Percentiles rank a stretch among this genome's conserved stretches.
These are phyloP conservation scores for Aegithalos caudatus DNA, from an alignment of 2,113 vertebrate species.

Conservation along the genomic window DNA sequence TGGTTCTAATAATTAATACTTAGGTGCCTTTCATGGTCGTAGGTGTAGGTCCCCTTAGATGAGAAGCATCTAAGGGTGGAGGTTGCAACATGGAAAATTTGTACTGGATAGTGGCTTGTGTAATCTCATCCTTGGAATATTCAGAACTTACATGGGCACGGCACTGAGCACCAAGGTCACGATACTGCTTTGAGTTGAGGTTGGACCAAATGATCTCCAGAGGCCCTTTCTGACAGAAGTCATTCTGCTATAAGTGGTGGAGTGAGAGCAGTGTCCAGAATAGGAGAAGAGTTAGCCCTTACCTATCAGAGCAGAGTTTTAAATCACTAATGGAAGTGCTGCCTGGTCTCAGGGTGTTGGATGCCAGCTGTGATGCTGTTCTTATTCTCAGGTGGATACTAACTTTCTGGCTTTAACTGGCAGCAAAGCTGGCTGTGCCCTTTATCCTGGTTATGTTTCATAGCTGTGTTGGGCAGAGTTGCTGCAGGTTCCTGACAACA, in stretches of 20 bases:
- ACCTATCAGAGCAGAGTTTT: background rate
- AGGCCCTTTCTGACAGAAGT: background rate
- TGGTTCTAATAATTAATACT: background rate
- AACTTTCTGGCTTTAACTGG: background rate
- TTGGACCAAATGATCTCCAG: background rate
- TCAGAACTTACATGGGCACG: background rate
- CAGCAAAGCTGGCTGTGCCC: background rate
- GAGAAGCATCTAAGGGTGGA: background rate
- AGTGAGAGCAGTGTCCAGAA: background rate
- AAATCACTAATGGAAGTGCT: background rate
- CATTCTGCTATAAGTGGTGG: background rate
- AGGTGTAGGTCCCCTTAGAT: background rate
- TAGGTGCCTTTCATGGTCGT: background rate
- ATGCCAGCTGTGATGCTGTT: background rate
- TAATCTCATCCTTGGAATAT: background rate
- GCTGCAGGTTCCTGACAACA: background rate
- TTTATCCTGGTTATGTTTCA: background rate
- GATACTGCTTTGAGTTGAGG: background rate
- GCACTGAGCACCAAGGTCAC: rapidly evolving
- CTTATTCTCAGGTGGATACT: background rate
- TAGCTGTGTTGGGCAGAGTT: background rate
- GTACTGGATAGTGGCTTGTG: background rate
- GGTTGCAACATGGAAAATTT: background rate
- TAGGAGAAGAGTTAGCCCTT: background rate
- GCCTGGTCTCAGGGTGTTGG: background rate